These are phyloP conservation scores for Irena cyanogastra DNA, from an alignment of 2,113 vertebrate genomes.

Conservation along the genomic window DNA sequence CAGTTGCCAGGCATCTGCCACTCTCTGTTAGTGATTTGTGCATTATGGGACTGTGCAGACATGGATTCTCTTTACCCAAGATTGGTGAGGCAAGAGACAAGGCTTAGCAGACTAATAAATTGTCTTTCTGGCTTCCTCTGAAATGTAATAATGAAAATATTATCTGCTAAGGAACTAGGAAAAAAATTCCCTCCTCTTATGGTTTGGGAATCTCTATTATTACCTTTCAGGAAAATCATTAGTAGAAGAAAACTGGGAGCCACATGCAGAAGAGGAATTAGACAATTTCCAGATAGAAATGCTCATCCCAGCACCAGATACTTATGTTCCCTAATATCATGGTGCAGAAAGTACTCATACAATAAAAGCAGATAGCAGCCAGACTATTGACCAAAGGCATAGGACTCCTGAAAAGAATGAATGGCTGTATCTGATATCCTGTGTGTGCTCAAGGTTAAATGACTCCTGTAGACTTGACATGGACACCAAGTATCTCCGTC, in stretches of 20 bases:
- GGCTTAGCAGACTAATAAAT: neutral
- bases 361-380: neutral
- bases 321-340: neutral
- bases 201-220: neutral
- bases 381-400: neutral
- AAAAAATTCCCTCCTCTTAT: neutral
- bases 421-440: neutral
- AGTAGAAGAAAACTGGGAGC: neutral
- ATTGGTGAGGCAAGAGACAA: neutral
- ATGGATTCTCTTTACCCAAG: neutral
- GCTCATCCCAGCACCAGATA: neutral
- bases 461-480: neutral
- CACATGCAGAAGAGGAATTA: neutral
- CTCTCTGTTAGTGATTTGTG: neutral
- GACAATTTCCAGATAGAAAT: neutral
- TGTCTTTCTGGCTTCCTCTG: neutral
- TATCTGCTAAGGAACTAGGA: neutral
- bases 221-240: neutral
- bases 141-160: neutral
- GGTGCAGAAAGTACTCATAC: neutral
- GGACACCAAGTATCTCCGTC: neutral
- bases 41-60: neutral
- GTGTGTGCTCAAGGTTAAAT: neutral
- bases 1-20: neutral
- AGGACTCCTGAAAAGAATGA: neutral